Evolutionary conservation across 2,888 invertebrate species (phyloP), one percentile per base, ranked within the genome.

Genomic region (Autographa pulchrina): DNA sequence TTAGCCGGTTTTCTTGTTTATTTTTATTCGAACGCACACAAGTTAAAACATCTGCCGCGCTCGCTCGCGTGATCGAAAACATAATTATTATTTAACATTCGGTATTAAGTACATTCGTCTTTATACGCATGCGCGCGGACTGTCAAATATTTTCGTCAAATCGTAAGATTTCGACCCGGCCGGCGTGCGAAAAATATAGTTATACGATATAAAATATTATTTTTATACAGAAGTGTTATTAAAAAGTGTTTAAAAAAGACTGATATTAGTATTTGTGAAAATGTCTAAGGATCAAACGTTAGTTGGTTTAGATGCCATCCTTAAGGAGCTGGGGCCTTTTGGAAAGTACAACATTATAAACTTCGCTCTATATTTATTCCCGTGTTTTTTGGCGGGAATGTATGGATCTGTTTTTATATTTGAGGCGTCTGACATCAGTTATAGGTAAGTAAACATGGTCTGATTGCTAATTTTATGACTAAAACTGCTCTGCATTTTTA

Each of bases 301-400:
- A 16, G 84, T 92, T 2, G 92, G 90, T n/a, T 80, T 96, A 68
- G 96, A 96, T 74, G 86, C 78, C 1, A 92, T 95, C 65, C 74
- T 95, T 18, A 80, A 91, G 54, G 89, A 94, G 25, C 82, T 95
- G n/a, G 95, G 95, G 6, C 85, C 94, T 2, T 95, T 95, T 77
- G 95, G 96, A 6, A 93, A 82, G 72, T 96, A 92, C 75, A 95
- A 95, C 59, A 82, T 96, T 16, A 80, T 94, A 74, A 95, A 95
- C 72, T 96, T 94, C 90, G 92, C 92, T 0, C 82, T 96, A 14
- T 82, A 93, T 1, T 77, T 96, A 32, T 93, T 94, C 60, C 95
- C 95, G 0, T 93, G 95, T 52, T 94, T 88, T 86, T 90, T 95
- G 86, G 93, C 95, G 77, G 95, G 95, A 86, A 92, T 95, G 91